phyloP scores from a whole-genome alignment of 2,113 vertebrate genomes.

The Tupaia tana region DNA sequence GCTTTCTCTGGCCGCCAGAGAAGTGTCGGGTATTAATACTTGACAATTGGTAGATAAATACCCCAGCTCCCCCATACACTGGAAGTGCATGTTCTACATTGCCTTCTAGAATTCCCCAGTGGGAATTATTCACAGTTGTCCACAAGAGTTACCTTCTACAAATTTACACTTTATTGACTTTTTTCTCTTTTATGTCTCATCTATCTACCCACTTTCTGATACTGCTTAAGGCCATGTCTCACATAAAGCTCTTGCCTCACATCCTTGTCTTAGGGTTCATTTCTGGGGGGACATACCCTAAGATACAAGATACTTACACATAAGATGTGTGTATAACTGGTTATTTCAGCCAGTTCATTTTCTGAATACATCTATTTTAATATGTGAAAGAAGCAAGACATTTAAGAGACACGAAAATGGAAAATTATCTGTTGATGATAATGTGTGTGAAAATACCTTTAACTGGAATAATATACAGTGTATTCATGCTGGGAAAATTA shows the following conservation, averaged over 20 bases:
- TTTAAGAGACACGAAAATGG: too few relatives aligned
- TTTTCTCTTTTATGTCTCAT: background rate
- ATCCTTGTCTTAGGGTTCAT: background rate
- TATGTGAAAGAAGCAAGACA: too few relatives aligned
- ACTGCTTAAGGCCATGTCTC: background rate
- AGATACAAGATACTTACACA: background rate
- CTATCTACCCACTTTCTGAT: background rate
- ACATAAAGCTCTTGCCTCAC: background rate
- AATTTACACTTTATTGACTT: background rate
- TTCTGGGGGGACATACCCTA: background rate
- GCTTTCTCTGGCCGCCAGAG: background rate
- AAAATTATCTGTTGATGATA: too few relatives aligned
- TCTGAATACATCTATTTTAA: background rate
- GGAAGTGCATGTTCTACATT: background rate
- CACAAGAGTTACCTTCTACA: background rate
- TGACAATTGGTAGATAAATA: background rate
- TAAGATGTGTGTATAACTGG: background rate
- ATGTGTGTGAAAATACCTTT: too few relatives aligned
- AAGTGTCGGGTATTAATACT: background rate
- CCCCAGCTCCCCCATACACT: background rate
- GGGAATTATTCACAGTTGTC: background rate
- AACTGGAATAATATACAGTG: too few relatives aligned
- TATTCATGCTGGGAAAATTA: too few relatives aligned
- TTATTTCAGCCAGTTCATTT: background rate
- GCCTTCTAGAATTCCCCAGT: background rate